Evolutionary conservation across 2,888 invertebrate species (phyloP), one percentile per base, ranked within the genome.

Genomic region (Zaprionus obscuricornis): DNA sequence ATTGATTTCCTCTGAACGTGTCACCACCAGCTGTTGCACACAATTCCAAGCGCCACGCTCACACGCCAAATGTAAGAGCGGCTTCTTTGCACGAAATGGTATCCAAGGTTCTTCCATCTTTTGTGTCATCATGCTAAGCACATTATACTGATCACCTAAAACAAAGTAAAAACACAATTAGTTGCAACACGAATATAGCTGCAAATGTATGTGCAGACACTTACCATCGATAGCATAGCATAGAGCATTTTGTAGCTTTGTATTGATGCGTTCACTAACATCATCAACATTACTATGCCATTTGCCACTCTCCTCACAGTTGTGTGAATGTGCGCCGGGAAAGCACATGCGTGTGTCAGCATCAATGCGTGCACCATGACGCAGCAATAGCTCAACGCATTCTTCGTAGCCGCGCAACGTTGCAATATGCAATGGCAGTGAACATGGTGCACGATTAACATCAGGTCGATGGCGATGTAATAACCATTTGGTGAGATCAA

Each of bases 261-360:
- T 89, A 59, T 91, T 91, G 2, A 82, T 73, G 1, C 89, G 75
- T 49, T 87, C 89, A 45, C 90, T 91, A 31, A 92, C 92, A 74
- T 92, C 92, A 65, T 92, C 92, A 10, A 85, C 78, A 57, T 91
- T 91, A 47, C 87, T 87, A 16, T 92, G 92, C 88, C 92, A 93
- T 88, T 94, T 93, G 58, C 93, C 93, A 67, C 93, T 91, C 82
- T 94, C 93, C 88, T 94, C 94, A 84, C 94, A 94, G 83, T 93
- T 94, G 73, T 92, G 92, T 64, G 92, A 93, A 84, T 95, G 95
- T 3, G 93, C 92, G 5, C 94, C 93, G 0, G 95, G 95, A 91
- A 94, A 95, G 85, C 95, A 95, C 93, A 95, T 93, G 13, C 95
- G 91, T 0, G 94, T 93, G 85, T 94, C 94, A 0, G 93, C 92